These are phyloP conservation scores for Ctena decussata DNA, from an alignment of 2,888 invertebrate genomes.

Conservation along the genomic window DNA sequence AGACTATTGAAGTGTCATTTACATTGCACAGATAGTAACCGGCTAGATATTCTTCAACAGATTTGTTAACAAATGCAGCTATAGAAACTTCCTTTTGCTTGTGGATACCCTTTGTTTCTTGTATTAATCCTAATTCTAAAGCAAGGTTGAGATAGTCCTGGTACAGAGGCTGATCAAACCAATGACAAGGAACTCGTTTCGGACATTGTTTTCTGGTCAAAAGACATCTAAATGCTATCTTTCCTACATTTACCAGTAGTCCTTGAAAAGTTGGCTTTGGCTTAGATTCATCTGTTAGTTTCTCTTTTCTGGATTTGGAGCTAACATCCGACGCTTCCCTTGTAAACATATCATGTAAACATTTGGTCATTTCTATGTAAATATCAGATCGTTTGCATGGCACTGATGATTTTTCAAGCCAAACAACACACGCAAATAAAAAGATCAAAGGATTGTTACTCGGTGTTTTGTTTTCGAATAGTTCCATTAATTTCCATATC, in stretches of 20 bases:
- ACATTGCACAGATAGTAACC: slow-evolving; percentile 9
- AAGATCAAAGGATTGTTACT: not conserved
- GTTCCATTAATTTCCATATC: not conserved
- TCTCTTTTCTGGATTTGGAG: not conserved
- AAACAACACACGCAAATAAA: not conserved
- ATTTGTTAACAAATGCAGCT: not conserved
- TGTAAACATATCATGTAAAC: not conserved
- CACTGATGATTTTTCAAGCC: not conserved
- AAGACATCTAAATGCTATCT: not conserved
- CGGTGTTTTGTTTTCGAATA: not conserved
- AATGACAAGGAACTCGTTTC: not conserved
- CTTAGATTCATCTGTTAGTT: not conserved
- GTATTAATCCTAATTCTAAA: not conserved
- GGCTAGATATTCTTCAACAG: not conserved
- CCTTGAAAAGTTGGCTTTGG: not conserved
- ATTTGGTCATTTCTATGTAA: not conserved
- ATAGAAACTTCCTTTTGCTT: not conserved
- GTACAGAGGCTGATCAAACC: not conserved
- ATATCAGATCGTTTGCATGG: not conserved
- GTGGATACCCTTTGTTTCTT: not conserved
- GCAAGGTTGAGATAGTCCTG: not conserved
- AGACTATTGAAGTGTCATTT: not conserved
- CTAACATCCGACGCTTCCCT: not conserved
- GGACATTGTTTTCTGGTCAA: not conserved
- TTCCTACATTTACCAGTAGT: not conserved